Percentiles rank a stretch among this genome's conserved stretches.
phyloP scores from a whole-genome alignment of 2,888 invertebrate species.

The Cephus spinipes region DNA sequence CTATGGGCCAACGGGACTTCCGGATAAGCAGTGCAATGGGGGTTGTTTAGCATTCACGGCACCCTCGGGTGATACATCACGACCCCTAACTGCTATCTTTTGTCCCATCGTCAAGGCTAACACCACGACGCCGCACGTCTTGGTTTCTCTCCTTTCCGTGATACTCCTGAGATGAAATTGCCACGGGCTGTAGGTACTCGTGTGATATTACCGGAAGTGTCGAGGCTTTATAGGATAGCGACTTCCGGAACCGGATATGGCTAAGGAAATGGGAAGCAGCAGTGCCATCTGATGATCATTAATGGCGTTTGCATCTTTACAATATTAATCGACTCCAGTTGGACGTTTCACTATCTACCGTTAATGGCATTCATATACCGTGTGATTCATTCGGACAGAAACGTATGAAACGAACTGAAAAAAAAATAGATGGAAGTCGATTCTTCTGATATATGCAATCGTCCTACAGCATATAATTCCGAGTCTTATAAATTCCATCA shows the following conservation, averaged over 20 bases:
- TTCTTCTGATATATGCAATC: neutral
- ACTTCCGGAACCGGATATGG: neutral
- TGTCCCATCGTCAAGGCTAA: slow-evolving; percentile 14
- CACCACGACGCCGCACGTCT: slow-evolving; percentile 13
- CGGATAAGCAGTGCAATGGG: slow-evolving; percentile 2
- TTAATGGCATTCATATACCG: neutral
- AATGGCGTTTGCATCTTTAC: neutral
- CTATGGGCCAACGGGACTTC: neutral
- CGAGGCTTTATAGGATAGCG: neutral
- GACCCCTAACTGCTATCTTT: slow-evolving; percentile 11
- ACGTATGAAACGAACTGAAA: neutral
- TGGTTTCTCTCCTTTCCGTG: neutral
- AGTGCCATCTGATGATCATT: neutral
- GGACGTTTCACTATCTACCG: neutral
- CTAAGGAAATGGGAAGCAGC: neutral
- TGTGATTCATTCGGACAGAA: neutral
- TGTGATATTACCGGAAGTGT: neutral
- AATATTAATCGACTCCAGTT: neutral
- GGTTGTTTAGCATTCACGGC: slow-evolving; percentile 15
- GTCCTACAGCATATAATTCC: neutral
- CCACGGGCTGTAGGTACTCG: neutral
- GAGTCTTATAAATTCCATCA: neutral
- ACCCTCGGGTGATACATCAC: slow-evolving; percentile 14
- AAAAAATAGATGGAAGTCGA: neutral
- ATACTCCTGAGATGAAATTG: neutral